Percentiles rank a stretch among this genome's conserved stretches.
phyloP scores from a whole-genome alignment of 2,113 vertebrate species.

The Balaeniceps rex region DNA sequence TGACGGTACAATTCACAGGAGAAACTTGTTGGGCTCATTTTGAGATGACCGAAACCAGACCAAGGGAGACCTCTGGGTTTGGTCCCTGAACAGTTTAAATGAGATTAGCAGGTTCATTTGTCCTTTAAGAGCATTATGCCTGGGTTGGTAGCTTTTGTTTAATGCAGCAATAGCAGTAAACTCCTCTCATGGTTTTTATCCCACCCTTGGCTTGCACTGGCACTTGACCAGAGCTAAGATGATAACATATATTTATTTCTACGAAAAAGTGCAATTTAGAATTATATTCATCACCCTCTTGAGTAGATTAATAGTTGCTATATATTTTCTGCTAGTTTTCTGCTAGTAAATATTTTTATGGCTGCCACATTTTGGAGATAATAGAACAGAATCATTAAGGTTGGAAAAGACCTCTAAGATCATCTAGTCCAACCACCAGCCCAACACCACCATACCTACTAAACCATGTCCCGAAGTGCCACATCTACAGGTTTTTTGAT shows the following conservation, averaged over 20 bases:
- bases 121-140: not conserved
- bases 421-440: too few relatives aligned
- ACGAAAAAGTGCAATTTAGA: not conserved
- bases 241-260: not conserved
- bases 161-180: not conserved
- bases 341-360: not conserved
- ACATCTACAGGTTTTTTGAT: too few relatives aligned
- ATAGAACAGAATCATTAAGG: too few relatives aligned
- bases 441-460: too few relatives aligned
- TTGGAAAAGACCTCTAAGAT: too few relatives aligned
- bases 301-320: not conserved
- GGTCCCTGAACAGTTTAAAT: not conserved
- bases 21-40: not conserved
- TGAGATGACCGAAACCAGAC: not conserved
- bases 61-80: not conserved
- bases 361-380: not conserved
- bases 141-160: not conserved
- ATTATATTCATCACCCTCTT: not conserved
- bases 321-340: not conserved
- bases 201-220: not conserved
- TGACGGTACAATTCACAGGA: not conserved
- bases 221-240: not conserved
- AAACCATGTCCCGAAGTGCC: too few relatives aligned
- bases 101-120: not conserved
- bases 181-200: not conserved